Base-by-base conservation (phyloP, 2,888 invertebrate species). In the Chironomus tentans region DNA sequence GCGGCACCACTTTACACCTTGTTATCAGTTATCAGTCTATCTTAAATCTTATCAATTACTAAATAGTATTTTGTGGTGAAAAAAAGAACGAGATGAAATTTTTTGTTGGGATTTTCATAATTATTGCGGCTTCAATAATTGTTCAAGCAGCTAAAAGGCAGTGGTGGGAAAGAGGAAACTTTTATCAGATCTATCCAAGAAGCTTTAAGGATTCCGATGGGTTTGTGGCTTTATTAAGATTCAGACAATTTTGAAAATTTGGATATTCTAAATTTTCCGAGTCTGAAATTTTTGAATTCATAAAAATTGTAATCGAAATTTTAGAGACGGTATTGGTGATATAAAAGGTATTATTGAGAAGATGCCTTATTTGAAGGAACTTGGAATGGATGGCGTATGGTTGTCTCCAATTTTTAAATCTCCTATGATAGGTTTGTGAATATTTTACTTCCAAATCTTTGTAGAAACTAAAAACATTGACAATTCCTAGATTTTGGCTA, bases 131-230 rank as follows among this genome's bases (percentile, higher is more conserved):
- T 28, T 28, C 28, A 28, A 28, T 5, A 4, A 5, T 5, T 15
- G n/a, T 50, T 13, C 13, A 13, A 2, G 13, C 50, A 50, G 15
- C 15, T 50, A n/a, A n/a, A 50, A 50, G 15, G 22, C 86, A 89
- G 77, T 94, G 94, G 94, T 93, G 91, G 89, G 86, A 90, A 80
- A 88, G 88, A 15, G 87, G 89, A 1, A 85, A 90, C 4, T 85
- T 92, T 77, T 94, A 94, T 82, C 92, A 92, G 81, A 87, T 92
- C 48, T 90, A 90, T 79, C 88, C 91, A 0, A 86, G 89, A 78
- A 90, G 92, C 2, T 93, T 71, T 83, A 87, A 87, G 80, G 93
- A 94, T 81, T 87, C 88, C 56, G 83, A 91, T 80, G 89, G 88
- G 50, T 71, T 13, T 18, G 71, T 71, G 21, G 24, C 56, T 24